Evolutionary conservation across 2,888 invertebrate species (phyloP).

Genomic region (Dinocampus coccinellae): DNA sequence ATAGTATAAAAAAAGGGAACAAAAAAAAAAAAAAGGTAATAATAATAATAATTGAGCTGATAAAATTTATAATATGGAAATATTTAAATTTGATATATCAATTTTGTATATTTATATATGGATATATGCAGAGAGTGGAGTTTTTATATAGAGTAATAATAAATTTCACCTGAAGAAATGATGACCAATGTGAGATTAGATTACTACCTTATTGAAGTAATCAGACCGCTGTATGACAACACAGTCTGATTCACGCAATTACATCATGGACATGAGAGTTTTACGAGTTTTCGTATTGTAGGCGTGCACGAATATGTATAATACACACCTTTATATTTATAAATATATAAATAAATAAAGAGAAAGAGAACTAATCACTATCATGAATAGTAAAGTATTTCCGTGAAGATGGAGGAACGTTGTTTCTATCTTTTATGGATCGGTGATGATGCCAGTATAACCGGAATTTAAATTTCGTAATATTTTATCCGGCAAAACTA

Average conservation of each 20-base stretch:
- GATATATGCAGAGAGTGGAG: background rate
- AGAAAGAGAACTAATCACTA: conserved; percentile 2
- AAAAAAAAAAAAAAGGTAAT: too few species aligned
- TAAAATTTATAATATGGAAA: background rate
- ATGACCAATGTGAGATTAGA: conserved; percentile 18
- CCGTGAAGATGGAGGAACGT: conserved; percentile 4
- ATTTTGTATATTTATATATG: background rate
- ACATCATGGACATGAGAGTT: conserved; percentile 32
- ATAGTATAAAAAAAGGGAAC: too few species aligned
- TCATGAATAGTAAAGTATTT: background rate
- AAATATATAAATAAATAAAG: background rate
- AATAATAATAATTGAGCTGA: background rate
- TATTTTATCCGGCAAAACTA: conserved; percentile 1
- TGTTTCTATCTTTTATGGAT: conserved; percentile 2
- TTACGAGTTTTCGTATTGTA: conserved; percentile 18
- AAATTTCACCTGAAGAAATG: conserved; percentile 3
- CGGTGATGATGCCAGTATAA: background rate
- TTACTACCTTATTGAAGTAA: conserved; percentile 28
- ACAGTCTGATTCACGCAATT: conserved; percentile 38
- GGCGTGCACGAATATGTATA: background rate
- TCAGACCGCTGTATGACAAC: conserved; percentile 34
- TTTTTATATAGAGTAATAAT: background rate
- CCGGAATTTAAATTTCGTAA: background rate
- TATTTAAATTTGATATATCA: too few species aligned
- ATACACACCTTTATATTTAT: background rate